Evolutionary conservation across 2,797 vertebrate species (phyloP), one percentile per base, ranked within the genome.

Genomic region (Myotis daubentonii): DNA sequence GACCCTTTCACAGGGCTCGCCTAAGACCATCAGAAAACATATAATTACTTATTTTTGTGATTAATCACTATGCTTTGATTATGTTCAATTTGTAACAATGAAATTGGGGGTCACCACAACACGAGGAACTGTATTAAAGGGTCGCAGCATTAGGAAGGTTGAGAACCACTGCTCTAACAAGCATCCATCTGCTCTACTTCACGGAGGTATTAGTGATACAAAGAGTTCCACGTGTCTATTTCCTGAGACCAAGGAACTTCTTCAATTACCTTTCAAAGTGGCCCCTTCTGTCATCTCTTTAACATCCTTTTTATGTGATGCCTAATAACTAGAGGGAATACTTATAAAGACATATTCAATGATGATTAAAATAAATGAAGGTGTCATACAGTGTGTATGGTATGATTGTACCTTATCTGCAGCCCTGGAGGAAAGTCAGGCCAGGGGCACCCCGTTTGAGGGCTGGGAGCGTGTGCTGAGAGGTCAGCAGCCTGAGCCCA

Each of bases 271-370:
- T 12, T 74, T 87, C 87, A 51, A 8, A 88, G 36, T 60, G 7
- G 65, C 30, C 44, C 49, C 25, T 47, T 44, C 57, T 87, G 66
- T 66, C 65, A 49, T 79, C 55, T 80, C n/a, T 33, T 76, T 57
- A 87, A 33, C 81, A 28, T 87, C 30, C 41, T 84, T 28, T 80
- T 55, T 33, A 74, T 38, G 65, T 68, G 41, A 79, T 83, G 41
- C 70, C 38, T 92, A 19, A 86, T 83, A 93, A 90, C 55, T 60
- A 79, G 75, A 51, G 13, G 81, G 47, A 53, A 25, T 17, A 84
- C 23, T 55, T 72, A 90, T 47, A 88, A 44, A 47, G 49, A 66
- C 33, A 78, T 60, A 82, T 36, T 55, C 49, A 71, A 3, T 90
- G 71, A 20, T 68, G 25, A 66, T 92, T 62, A 36, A 60, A 72